These are phyloP conservation scores for Macropis europaea DNA, from an alignment of 2,888 invertebrate genomes.

Conservation along the genomic window DNA sequence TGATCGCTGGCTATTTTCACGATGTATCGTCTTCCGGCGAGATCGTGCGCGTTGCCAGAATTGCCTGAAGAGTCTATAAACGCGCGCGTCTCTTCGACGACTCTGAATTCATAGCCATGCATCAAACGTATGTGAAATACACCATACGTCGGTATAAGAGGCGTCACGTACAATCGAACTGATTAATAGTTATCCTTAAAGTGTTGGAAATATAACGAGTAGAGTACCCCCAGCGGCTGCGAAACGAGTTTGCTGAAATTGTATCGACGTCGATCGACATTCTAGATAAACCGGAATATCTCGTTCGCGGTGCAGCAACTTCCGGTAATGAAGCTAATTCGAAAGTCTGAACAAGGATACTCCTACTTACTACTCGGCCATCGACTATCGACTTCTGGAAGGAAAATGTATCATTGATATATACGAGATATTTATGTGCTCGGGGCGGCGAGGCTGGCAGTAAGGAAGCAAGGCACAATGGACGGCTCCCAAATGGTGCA, in stretches of 20 bases:
- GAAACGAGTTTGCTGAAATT: not conserved
- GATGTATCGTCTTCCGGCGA: too few species aligned
- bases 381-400: not conserved
- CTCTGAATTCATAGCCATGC: too few species aligned
- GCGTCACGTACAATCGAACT: too few species aligned
- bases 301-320: not conserved
- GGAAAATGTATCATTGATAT: not conserved
- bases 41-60: too few species aligned
- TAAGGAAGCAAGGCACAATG: not conserved
- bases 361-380: not conserved
- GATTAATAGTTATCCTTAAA: too few species aligned
- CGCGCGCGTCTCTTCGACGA: too few species aligned
- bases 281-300: slow-evolving; percentile 6
- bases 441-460: not conserved
- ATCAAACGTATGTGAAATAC: too few species aligned
- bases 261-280: not conserved
- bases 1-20: too few species aligned
- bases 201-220: too few species aligned
- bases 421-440: slow-evolving; percentile 4
- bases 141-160: too few species aligned
- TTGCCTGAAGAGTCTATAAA: too few species aligned
- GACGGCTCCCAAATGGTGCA: not conserved
- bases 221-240: not conserved
- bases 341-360: not conserved
- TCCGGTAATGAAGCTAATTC: not conserved